These are phyloP conservation scores for Cyprinodon brontotheroides DNA, from an alignment of 2,113 vertebrate species.

Conservation along the genomic window DNA sequence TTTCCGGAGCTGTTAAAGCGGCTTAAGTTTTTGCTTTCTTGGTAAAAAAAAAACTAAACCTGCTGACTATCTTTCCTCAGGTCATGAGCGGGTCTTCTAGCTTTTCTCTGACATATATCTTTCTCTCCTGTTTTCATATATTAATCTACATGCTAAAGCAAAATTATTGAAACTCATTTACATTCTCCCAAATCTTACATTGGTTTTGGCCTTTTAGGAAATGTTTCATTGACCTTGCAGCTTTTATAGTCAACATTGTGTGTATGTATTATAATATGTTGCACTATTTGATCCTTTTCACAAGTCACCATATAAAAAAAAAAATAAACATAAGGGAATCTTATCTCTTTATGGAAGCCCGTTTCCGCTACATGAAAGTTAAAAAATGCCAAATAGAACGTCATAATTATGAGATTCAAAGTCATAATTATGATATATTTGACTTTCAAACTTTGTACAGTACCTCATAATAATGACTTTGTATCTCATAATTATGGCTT, in stretches of 20 bases:
- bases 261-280: no score
- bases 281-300: no score
- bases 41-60: slow-evolving; percentile 52
- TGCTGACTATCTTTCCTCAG: slow-evolving; percentile 62
- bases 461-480: no score
- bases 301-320: no score
- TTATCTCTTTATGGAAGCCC: no score
- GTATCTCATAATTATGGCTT: no score
- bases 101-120: slow-evolving; percentile 47
- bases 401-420: no score
- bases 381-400: no score
- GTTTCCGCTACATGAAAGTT: no score
- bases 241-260: background rate
- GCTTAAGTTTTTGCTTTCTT: slow-evolving; percentile 46
- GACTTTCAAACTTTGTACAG: no score
- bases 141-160: slow-evolving; percentile 54
- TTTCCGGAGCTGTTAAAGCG: slow-evolving; percentile 53
- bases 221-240: slow-evolving; percentile 14
- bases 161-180: slow-evolving; percentile 70
- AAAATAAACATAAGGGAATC: no score
- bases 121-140: slow-evolving; percentile 44
- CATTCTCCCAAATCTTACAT: slow-evolving; percentile 56
- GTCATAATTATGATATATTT: no score
- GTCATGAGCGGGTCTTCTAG: slow-evolving; percentile 50
- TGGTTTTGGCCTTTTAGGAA: slow-evolving; percentile 56